These are phyloP conservation scores for Diachrysia chrysitis DNA, from an alignment of 2,888 invertebrate species.

Conservation along the genomic window DNA sequence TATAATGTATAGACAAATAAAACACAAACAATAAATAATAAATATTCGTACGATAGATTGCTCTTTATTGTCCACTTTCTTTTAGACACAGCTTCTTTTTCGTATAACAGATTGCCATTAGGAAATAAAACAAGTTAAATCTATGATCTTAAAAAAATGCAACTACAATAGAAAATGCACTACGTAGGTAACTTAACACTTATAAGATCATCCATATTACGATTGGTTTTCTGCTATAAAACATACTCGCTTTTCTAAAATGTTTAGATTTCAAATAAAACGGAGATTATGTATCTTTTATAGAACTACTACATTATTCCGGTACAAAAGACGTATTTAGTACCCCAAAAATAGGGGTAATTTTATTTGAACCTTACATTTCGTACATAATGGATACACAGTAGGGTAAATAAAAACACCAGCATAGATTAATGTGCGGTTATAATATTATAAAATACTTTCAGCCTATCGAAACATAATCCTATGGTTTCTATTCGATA, in stretches of 20 bases:
- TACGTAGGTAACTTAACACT: constrained; percentile 12
- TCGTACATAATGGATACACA: constrained; percentile 38
- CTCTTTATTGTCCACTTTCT: constrained; percentile 51
- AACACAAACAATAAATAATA: constrained; percentile 51
- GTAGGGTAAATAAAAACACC: constrained; percentile 64
- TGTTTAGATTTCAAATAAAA: constrained; percentile 6
- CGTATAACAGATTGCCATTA: constrained; percentile 40
- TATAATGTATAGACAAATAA: constrained; percentile 39
- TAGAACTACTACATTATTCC: constrained; percentile 1
- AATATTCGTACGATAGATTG: constrained; percentile 53
- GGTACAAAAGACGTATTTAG: not conserved
- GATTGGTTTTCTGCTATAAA: constrained; percentile 4
- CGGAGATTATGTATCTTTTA: not conserved
- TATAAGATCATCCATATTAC: constrained; percentile 19
- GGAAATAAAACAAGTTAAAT: constrained; percentile 32
- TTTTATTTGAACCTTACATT: constrained; percentile 1
- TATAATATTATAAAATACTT: constrained; percentile 89
- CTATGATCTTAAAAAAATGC: constrained; percentile 37
- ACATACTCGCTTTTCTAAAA: constrained; percentile 7
- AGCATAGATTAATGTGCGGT: constrained; percentile 77
- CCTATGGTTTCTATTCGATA: constrained; percentile 84
- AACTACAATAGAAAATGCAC: constrained; percentile 9
- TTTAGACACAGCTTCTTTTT: constrained; percentile 53
- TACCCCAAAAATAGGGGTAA: constrained; percentile 17
- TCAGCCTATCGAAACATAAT: constrained; percentile 87